Conservation (phyloP, 2,797 vertebrate genomes). For the Sebastes taczanowskii region DNA sequence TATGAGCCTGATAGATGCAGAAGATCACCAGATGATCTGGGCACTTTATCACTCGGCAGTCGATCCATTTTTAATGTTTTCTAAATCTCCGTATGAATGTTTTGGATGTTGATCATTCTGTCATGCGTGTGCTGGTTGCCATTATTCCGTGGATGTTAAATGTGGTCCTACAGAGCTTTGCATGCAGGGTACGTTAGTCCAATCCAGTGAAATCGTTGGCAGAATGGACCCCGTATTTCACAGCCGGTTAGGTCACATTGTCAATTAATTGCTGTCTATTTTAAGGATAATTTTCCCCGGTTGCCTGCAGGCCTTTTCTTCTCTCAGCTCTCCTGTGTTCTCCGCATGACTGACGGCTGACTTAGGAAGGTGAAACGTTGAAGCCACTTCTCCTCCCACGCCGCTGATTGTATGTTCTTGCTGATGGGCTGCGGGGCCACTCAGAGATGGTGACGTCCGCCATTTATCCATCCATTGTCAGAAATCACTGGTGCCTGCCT, state of each 20-base stretch:
- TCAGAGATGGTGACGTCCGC: neutral
- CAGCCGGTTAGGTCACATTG: slow-evolving; percentile 5
- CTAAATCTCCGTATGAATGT: neutral
- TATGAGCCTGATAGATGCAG: too few species aligned
- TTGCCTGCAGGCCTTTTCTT: neutral
- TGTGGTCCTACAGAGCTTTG: neutral
- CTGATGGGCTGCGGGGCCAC: neutral
- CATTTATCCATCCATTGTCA: slow-evolving; percentile 36
- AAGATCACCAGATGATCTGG: too few species aligned
- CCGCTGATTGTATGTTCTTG: slow-evolving; percentile 6
- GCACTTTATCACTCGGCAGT: too few species aligned
- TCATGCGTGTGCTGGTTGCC: neutral
- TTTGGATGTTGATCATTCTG: neutral
- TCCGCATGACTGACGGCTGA: neutral
- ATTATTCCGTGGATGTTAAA: neutral
- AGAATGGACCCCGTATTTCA: slow-evolving; percentile 2
- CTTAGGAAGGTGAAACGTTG: slow-evolving; percentile 3
- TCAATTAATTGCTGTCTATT: slow-evolving; percentile 3
- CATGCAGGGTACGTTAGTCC: neutral
- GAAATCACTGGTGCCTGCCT: slow-evolving; percentile 9
- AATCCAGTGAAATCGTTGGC: neutral
- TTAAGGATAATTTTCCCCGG: neutral
- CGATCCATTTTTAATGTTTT: neutral
- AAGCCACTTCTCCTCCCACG: neutral
- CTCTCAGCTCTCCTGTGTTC: neutral